Conservation (phyloP, 2,797 vertebrate species). For the Cuculus canorus region DNA sequence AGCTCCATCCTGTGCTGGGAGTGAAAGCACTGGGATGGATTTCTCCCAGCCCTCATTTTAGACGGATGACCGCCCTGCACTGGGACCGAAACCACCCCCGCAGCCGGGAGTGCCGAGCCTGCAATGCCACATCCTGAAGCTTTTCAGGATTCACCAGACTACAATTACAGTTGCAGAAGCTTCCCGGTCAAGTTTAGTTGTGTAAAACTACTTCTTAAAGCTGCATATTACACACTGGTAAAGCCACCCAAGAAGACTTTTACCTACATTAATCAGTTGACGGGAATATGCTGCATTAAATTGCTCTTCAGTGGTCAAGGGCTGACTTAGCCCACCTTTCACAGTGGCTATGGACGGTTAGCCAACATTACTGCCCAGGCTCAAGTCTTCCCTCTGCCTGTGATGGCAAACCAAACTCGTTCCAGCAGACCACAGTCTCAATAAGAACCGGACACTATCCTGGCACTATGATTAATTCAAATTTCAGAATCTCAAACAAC, state of each 20-base stretch:
- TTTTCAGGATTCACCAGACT: not conserved
- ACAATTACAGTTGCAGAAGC: not conserved
- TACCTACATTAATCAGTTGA: not conserved
- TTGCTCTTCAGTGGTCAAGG: not conserved
- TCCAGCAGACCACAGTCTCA: not conserved
- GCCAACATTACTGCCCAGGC: not conserved
- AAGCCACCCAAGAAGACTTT: not conserved
- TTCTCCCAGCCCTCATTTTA: not conserved
- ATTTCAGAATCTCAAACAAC: fast-evolving
- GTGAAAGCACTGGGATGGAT: not conserved
- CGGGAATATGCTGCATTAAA: not conserved
- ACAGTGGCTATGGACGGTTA: not conserved
- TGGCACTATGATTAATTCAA: not conserved
- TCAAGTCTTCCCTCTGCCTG: not conserved
- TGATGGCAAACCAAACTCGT: not conserved
- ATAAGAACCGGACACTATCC: not conserved
- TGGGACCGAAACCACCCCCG: not conserved
- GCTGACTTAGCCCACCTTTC: not conserved
- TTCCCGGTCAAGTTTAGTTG: not conserved
- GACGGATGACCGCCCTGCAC: not conserved
- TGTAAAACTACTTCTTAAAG: not conserved
- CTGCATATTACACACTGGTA: not conserved
- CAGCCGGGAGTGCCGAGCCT: not conserved
- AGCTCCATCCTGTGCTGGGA: not conserved
- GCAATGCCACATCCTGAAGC: not conserved